phyloP scores from a whole-genome alignment of 2,113 vertebrate genomes.

The Rhipidura dahli region DNA sequence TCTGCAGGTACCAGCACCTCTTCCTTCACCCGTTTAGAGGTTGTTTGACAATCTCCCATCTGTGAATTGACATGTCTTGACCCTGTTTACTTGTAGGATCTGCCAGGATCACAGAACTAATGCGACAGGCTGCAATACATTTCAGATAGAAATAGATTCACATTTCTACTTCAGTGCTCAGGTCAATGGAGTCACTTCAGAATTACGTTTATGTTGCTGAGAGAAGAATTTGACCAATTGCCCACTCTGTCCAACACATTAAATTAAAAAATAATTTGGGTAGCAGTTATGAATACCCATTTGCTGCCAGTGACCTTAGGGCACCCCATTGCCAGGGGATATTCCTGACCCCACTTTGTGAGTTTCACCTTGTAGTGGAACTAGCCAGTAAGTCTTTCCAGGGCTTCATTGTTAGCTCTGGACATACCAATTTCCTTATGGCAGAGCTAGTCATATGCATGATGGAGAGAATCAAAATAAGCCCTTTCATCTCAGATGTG shows the following conservation, averaged over 20 bases:
- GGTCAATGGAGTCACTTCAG: slow-evolving; percentile 33
- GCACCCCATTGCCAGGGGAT: not conserved
- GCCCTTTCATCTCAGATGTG: not conserved
- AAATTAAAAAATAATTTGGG: slow-evolving; percentile 37
- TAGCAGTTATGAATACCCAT: not conserved
- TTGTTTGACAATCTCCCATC: not conserved
- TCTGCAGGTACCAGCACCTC: not conserved
- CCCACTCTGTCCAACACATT: not conserved
- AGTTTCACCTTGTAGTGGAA: not conserved
- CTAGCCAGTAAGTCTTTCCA: not conserved
- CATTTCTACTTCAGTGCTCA: slow-evolving; percentile 41
- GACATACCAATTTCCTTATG: not conserved
- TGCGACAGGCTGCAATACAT: not conserved
- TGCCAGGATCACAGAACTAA: slow-evolving; percentile 13
- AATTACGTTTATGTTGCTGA: not conserved
- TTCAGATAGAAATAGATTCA: slow-evolving; percentile 22
- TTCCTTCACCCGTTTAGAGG: not conserved
- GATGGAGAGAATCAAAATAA: not conserved
- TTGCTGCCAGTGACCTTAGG: slow-evolving; percentile 18
- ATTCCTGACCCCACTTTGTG: not conserved
- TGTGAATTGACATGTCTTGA: not conserved
- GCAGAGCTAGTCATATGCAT: not conserved
- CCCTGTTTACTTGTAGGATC: slow-evolving; percentile 4
- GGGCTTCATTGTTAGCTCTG: not conserved
- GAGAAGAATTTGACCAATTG: not conserved